Percentiles rank a stretch among this genome's conserved stretches.
Conservation (phyloP, 2,113 vertebrate species). For the Trinectes maculatus region DNA sequence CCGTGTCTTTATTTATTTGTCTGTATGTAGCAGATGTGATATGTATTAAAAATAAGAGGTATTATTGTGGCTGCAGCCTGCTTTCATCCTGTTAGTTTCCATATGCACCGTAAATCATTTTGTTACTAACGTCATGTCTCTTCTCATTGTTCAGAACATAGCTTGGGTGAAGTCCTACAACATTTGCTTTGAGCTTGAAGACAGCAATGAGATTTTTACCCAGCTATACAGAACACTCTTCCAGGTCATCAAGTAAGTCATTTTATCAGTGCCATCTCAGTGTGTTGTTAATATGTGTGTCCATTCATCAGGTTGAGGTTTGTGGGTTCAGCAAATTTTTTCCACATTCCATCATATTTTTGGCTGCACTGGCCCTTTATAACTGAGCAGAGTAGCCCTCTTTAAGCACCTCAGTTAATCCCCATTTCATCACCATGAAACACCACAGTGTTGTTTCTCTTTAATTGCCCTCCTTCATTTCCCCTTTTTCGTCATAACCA, state of each 20-base stretch:
- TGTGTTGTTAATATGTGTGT: background rate
- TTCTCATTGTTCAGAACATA: conserved; percentile 87
- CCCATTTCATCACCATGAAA: conserved; percentile 25
- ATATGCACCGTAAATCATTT: background rate
- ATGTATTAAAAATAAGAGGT: no score
- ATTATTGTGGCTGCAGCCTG: background rate
- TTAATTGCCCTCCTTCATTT: conserved; percentile 20
- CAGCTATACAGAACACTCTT: conserved; percentile 97
- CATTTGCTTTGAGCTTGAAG: conserved; percentile 99
- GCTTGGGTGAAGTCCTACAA: conserved; percentile 99
- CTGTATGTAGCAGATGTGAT: no score
- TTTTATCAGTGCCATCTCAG: background rate
- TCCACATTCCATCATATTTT: background rate
- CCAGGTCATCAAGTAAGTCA: conserved; percentile 98
- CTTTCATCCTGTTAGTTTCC: background rate
- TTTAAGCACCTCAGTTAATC: background rate
- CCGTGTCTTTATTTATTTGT: no score
- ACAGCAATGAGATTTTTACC: conserved; percentile 99
- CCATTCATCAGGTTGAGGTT: background rate
- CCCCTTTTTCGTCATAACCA: background rate
- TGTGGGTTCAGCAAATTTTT: background rate
- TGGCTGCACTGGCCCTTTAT: conserved; percentile 7
- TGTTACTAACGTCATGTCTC: background rate
- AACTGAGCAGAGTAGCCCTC: conserved; percentile 2
- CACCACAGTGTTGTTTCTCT: conserved; percentile 36